These are phyloP conservation scores for Chymomyza caudatula DNA, from an alignment of 2,888 invertebrate genomes.

Conservation along the genomic window DNA sequence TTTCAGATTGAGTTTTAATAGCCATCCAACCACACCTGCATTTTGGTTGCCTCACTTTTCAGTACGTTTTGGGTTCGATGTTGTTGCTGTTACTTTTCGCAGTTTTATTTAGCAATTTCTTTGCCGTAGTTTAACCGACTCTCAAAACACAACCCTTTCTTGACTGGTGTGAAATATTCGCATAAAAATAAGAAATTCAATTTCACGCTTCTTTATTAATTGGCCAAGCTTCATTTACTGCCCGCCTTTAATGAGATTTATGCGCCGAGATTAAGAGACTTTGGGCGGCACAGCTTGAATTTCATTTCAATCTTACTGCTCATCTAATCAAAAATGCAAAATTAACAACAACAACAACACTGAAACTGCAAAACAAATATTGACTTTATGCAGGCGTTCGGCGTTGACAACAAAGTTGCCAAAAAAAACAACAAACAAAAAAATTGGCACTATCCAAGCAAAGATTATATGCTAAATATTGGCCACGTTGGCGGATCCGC, in stretches of 20 bases:
- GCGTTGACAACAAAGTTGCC: slow-evolving; percentile 44
- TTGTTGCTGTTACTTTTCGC: slow-evolving; percentile 50
- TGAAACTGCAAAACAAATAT: slow-evolving; percentile 3
- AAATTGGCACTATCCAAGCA: slow-evolving; percentile 17
- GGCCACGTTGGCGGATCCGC: neutral
- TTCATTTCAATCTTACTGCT: neutral
- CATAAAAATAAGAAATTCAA: slow-evolving; percentile 62
- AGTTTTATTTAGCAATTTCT: slow-evolving; percentile 28
- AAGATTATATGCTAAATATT: neutral
- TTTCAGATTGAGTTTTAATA: slow-evolving; percentile 73
- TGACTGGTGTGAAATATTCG: slow-evolving; percentile 57
- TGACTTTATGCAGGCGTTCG: slow-evolving; percentile 30
- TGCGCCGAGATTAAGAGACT: slow-evolving; percentile 49
- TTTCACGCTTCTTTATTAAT: slow-evolving; percentile 72
- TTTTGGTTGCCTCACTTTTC: slow-evolving; percentile 10
- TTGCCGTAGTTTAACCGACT: slow-evolving; percentile 16
- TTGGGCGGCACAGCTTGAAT: neutral
- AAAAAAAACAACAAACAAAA: slow-evolving; percentile 15
- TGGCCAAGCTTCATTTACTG: slow-evolving; percentile 48
- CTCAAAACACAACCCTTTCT: neutral
- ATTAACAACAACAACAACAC: slow-evolving; percentile 3
- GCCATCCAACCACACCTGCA: slow-evolving; percentile 58
- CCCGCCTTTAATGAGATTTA: slow-evolving; percentile 63
- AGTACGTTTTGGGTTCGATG: neutral
- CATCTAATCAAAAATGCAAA: neutral